Conservation (phyloP, 2,888 invertebrate species). For the Plagodis pulveraria region DNA sequence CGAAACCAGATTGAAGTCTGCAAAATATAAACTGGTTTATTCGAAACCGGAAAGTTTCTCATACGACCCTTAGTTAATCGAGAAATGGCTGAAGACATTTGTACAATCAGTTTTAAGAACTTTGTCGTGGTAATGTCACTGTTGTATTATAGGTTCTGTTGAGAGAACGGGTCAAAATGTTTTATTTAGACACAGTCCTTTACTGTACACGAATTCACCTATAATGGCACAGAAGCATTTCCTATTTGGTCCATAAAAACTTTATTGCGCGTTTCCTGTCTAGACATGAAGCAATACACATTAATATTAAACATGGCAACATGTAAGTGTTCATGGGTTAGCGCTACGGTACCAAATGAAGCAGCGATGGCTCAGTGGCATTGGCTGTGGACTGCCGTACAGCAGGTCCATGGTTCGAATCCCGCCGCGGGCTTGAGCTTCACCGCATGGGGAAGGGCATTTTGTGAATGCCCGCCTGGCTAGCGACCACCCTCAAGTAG, state of each 20-base stretch:
- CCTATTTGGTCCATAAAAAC: constrained; percentile 60
- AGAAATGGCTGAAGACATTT: constrained; percentile 21
- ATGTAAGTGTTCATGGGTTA: neutral
- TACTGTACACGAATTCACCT: constrained; percentile 1
- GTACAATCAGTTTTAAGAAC: constrained; percentile 1
- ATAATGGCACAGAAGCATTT: constrained; percentile 45
- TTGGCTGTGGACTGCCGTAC: too few species aligned
- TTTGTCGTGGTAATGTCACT: constrained; percentile 2
- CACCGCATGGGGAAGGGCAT: too few species aligned
- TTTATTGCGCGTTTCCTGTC: constrained; percentile 65
- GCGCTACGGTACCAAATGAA: too few species aligned
- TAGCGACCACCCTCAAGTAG: too few species aligned
- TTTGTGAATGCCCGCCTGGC: too few species aligned
- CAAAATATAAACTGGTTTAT: constrained; percentile 18
- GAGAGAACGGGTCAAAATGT: neutral
- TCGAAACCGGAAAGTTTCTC: constrained; percentile 24
- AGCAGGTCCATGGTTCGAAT: too few species aligned
- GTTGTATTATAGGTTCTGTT: neutral
- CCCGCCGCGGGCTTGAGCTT: too few species aligned
- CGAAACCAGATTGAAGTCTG: constrained; percentile 21
- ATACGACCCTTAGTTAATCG: constrained; percentile 28
- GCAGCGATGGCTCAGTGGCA: too few species aligned
- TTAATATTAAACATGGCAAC: constrained; percentile 53
- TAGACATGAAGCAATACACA: constrained; percentile 68
- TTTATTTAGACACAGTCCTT: neutral